A percentile compares a stretch with the other conserved stretches of the same genome.
These are phyloP conservation scores for Macrobrachium nipponense DNA, from an alignment of 1,140 invertebrate species.

Conservation along the genomic window DNA sequence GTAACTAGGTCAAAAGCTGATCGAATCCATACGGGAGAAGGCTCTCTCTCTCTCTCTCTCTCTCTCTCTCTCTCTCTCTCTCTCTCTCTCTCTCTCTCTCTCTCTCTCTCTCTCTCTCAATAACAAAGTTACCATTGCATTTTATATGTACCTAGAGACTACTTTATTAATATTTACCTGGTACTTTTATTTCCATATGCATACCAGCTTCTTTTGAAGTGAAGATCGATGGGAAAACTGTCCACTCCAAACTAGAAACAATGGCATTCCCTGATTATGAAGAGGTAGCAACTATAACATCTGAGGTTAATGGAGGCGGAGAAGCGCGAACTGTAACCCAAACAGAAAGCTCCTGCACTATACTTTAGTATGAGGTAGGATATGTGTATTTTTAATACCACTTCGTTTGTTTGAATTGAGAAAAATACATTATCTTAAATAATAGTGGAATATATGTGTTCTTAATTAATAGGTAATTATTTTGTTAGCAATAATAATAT, in stretches of 20 bases:
- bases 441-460: too few relatives aligned
- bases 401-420: too few relatives aligned
- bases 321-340: constrained; percentile 68
- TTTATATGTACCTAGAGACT: not conserved
- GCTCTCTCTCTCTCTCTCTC: not conserved
- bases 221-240: constrained; percentile 73
- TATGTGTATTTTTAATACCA: too few relatives aligned
- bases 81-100: constrained; percentile 13
- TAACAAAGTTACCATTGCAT: not conserved
- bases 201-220: constrained; percentile 78
- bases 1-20: too few relatives aligned
- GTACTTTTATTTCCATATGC: constrained; percentile 57
- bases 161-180: not conserved
- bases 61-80: constrained; percentile 18
- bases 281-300: constrained; percentile 73
- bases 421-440: too few relatives aligned
- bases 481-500: too few relatives aligned
- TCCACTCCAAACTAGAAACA: constrained; percentile 77
- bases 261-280: constrained; percentile 76
- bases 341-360: too few relatives aligned
- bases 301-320: constrained; percentile 71
- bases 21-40: too few relatives aligned
- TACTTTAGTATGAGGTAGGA: too few relatives aligned
- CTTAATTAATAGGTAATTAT: too few relatives aligned
- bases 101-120: not conserved